A percentile compares a stretch with the other conserved stretches of the same genome.
phyloP scores from a whole-genome alignment of 2,797 vertebrate genomes.

The Vireo griseus region DNA sequence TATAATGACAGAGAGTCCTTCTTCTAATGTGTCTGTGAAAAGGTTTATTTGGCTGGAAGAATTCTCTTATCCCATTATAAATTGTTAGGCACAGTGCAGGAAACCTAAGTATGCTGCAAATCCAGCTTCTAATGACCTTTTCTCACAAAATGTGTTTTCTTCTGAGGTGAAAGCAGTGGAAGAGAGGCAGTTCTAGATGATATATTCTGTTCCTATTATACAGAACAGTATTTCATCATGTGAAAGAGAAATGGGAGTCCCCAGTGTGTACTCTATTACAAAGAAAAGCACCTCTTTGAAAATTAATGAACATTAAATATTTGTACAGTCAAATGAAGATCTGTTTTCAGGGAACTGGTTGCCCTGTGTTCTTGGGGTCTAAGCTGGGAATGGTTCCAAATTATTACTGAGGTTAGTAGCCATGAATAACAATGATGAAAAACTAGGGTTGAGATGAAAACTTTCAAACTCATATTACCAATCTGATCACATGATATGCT shows the following conservation, averaged over 20 bases:
- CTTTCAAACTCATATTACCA: background rate
- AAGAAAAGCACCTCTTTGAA: conserved; percentile 51
- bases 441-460: background rate
- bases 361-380: background rate
- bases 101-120: conserved; percentile 1
- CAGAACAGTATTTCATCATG: conserved; percentile 24
- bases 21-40: background rate
- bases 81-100: background rate
- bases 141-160: conserved; percentile 21
- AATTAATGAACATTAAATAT: conserved; percentile 62
- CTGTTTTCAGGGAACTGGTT: conserved; percentile 2
- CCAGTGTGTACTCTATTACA: conserved; percentile 18
- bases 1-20: background rate
- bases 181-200: background rate
- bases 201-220: conserved; percentile 10
- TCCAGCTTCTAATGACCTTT: conserved; percentile 14
- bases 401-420: conserved; percentile 13
- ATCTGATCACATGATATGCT: background rate
- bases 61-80: background rate
- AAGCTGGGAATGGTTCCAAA: conserved; percentile 16
- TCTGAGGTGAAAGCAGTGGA: background rate
- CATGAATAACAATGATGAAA: background rate
- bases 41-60: conserved; percentile 19
- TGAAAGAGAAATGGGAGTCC: conserved; percentile 18
- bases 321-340: conserved; percentile 41